phyloP scores from a whole-genome alignment of 2,113 vertebrate species.

The Siniperca chuatsi region DNA sequence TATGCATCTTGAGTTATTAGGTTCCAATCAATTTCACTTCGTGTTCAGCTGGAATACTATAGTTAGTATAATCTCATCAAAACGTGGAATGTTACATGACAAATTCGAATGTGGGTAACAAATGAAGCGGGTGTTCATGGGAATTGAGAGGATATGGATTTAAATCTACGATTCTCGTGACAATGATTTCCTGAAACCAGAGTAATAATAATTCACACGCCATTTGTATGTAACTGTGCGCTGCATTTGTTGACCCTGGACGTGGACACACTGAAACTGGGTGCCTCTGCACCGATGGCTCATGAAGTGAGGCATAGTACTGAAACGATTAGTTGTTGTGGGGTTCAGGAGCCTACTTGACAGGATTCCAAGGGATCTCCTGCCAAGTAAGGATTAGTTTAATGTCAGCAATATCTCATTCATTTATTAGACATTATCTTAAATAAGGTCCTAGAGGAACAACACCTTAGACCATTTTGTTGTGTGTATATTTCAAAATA shows the following conservation, averaged over 20 bases:
- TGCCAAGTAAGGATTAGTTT: conserved; percentile 51
- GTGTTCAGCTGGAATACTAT: conserved; percentile 20
- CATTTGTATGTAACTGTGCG: conserved; percentile 2
- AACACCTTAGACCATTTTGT: neutral
- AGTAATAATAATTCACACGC: conserved; percentile 3
- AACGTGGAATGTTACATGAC: conserved; percentile 22
- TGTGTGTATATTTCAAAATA: neutral
- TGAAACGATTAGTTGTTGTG: conserved; percentile 29
- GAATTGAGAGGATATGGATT: conserved; percentile 15
- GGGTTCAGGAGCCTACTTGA: conserved; percentile 46
- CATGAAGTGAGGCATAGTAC: conserved; percentile 7
- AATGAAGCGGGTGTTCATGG: neutral
- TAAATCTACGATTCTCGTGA: neutral
- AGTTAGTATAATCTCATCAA: conserved; percentile 59
- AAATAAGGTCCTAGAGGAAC: conserved; percentile 24
- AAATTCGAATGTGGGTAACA: conserved; percentile 19
- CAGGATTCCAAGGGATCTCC: conserved; percentile 35
- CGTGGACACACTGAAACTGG: neutral
- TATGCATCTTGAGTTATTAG: conserved; percentile 58
- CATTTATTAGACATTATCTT: conserved; percentile 25
- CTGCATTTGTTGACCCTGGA: neutral
- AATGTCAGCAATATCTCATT: conserved; percentile 21
- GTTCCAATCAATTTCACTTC: conserved; percentile 50
- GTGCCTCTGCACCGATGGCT: neutral
- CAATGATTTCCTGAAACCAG: conserved; percentile 1